A percentile compares a stretch with the other conserved stretches of the same genome.
Conservation (phyloP, 2,888 invertebrate genomes). For the Acholoe squamosa region DNA sequence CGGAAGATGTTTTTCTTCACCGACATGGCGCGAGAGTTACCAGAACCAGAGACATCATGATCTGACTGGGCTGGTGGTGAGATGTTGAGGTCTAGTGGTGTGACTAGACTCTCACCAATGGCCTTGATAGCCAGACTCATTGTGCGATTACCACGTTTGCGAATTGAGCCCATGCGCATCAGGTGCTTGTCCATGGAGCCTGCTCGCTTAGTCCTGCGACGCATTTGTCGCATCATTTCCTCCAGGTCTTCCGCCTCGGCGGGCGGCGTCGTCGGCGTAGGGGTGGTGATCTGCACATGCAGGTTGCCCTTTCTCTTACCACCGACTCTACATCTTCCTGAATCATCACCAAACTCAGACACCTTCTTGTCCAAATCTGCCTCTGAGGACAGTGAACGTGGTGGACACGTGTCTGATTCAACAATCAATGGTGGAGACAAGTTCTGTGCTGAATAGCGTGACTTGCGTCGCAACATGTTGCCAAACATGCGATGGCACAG, state of each 20-base stretch:
- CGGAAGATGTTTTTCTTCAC: constrained; percentile 76
- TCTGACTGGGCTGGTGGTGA: constrained; percentile 66
- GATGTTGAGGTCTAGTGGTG: constrained; percentile 75
- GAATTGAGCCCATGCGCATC: constrained; percentile 66
- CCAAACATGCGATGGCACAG: constrained; percentile 86
- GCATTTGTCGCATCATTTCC: constrained; percentile 57
- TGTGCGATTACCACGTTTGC: constrained; percentile 70
- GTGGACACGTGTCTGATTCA: constrained; percentile 65
- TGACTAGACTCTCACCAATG: constrained; percentile 81
- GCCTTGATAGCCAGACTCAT: constrained; percentile 78
- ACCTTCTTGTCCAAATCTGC: constrained; percentile 19
- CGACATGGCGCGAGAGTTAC: constrained; percentile 31
- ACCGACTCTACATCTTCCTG: neutral
- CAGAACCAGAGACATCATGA: constrained; percentile 36
- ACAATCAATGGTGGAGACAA: constrained; percentile 76
- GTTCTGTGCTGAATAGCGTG: constrained; percentile 81
- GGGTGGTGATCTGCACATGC: constrained; percentile 72
- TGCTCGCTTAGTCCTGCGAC: constrained; percentile 68
- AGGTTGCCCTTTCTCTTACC: constrained; percentile 70
- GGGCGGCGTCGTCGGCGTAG: constrained; percentile 60
- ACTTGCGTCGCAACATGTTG: constrained; percentile 84
- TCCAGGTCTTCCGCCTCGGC: constrained; percentile 52
- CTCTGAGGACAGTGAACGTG: constrained; percentile 42
- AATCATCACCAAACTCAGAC: neutral
- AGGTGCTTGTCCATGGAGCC: constrained; percentile 73